Conservation (phyloP, 1,140 invertebrate genomes). For the Eurosta solidaginis region DNA sequence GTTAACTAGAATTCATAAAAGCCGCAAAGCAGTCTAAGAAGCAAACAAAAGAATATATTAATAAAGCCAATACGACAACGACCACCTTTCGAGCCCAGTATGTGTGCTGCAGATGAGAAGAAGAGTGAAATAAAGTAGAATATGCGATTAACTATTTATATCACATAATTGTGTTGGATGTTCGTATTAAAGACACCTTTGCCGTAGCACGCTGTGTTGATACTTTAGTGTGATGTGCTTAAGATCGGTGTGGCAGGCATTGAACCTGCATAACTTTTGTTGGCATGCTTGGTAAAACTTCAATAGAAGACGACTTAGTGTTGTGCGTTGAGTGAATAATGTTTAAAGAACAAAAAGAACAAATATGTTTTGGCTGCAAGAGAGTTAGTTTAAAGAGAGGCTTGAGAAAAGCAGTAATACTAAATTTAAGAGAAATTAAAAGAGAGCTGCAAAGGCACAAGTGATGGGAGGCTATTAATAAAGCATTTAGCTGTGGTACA, state of each 20-base stretch:
- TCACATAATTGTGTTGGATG: not conserved
- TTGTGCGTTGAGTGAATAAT: too few species aligned
- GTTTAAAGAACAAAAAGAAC: too few species aligned
- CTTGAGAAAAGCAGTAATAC: too few species aligned
- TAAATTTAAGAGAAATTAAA: too few species aligned
- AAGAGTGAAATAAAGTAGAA: not conserved
- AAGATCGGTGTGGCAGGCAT: constrained; percentile 12
- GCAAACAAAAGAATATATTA: too few species aligned
- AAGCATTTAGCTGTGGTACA: too few species aligned
- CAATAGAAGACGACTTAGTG: not conserved
- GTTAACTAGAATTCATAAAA: too few species aligned
- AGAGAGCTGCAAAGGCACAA: too few species aligned
- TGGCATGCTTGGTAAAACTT: not conserved
- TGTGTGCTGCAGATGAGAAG: not conserved
- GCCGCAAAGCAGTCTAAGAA: too few species aligned
- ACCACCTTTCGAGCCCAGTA: not conserved
- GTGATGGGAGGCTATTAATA: too few species aligned
- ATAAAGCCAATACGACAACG: not conserved
- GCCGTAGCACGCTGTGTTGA: not conserved
- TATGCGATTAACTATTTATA: not conserved
- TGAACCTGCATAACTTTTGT: constrained; percentile 19
- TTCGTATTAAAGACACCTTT: not conserved
- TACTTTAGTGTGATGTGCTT: not conserved
- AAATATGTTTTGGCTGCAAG: too few species aligned
- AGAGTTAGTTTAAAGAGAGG: too few species aligned